Conservation (phyloP, 2,113 vertebrate species). For the Poicephalus meyeri region DNA sequence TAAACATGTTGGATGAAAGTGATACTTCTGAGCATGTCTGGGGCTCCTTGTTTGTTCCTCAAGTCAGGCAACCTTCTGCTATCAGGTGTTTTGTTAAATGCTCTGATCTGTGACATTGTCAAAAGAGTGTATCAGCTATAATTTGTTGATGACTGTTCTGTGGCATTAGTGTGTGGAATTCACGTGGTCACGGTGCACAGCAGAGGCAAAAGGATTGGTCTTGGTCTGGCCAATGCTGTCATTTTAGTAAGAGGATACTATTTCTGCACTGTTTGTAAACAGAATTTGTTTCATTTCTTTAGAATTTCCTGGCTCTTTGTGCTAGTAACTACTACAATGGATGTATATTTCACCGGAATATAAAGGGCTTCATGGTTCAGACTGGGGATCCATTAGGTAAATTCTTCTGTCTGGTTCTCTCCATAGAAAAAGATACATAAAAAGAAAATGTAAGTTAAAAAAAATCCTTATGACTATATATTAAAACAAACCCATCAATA, state of each 20-base stretch:
- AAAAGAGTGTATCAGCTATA: neutral
- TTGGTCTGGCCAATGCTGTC: neutral
- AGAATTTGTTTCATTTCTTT: slow-evolving; percentile 40
- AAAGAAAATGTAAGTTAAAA: neutral
- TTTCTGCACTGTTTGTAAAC: slow-evolving; percentile 27
- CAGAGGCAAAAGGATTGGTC: neutral
- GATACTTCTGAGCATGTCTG: neutral
- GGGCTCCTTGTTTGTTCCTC: neutral
- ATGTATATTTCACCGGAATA: slow-evolving; percentile 93
- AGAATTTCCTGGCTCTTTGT: slow-evolving; percentile 96
- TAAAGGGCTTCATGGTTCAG: slow-evolving; percentile 99
- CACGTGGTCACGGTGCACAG: neutral
- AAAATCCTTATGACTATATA: neutral
- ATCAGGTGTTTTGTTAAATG: neutral
- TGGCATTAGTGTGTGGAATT: neutral
- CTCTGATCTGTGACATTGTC: neutral
- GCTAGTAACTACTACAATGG: slow-evolving; percentile 94
- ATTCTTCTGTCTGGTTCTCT: neutral
- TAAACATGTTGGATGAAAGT: neutral
- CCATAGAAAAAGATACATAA: neutral
- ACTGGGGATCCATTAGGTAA: slow-evolving; percentile 96
- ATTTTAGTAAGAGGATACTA: neutral
- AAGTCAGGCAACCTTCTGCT: neutral
- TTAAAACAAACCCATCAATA: neutral
- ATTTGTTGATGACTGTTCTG: neutral